Evolutionary conservation across 1,140 invertebrate genomes (phyloP).

Genomic region (Ptiloglossa arizonensis): DNA sequence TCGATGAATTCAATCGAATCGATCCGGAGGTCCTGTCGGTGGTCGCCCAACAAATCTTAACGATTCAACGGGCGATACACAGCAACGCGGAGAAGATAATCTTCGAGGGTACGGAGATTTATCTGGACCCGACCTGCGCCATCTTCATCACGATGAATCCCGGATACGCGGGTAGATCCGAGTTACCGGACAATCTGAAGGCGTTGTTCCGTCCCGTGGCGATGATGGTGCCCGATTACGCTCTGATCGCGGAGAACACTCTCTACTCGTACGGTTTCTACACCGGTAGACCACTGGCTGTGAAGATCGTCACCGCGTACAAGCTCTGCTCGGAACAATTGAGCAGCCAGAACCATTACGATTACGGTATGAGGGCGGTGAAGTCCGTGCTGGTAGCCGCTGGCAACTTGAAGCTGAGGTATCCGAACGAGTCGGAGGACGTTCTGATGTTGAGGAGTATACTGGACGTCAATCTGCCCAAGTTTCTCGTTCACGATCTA

Average conservation of each 20-base stretch:
- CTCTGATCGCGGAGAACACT: conserved; percentile 96
- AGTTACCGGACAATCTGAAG: conserved; percentile 96
- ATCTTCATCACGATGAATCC: conserved; percentile 99
- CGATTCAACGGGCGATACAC: conserved; percentile 90
- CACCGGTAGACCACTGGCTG: conserved; percentile 92
- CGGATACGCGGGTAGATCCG: conserved; percentile 94
- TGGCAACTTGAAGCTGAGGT: conserved; percentile 93
- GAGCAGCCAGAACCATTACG: conserved; percentile 96
- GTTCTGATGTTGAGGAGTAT: conserved; percentile 93
- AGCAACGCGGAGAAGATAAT: conserved; percentile 88
- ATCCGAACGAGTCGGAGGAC: conserved; percentile 92
- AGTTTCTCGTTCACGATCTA: conserved; percentile 94
- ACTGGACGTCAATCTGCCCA: conserved; percentile 96
- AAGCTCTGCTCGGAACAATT: conserved; percentile 96
- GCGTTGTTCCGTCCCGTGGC: conserved; percentile 96
- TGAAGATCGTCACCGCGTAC: conserved; percentile 98
- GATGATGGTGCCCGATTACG: conserved; percentile 99
- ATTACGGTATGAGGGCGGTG: conserved; percentile 95
- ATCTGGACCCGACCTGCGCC: conserved; percentile 93
- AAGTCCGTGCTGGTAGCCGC: conserved; percentile 95
- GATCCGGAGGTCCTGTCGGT: conserved; percentile 95
- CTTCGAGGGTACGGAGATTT: conserved; percentile 96
- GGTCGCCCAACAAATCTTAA: conserved; percentile 94
- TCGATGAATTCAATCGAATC: conserved; percentile 96
- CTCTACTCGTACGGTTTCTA: conserved; percentile 96